phyloP scores from a whole-genome alignment of 2,113 vertebrate species.

The Pongo abelii region DNA sequence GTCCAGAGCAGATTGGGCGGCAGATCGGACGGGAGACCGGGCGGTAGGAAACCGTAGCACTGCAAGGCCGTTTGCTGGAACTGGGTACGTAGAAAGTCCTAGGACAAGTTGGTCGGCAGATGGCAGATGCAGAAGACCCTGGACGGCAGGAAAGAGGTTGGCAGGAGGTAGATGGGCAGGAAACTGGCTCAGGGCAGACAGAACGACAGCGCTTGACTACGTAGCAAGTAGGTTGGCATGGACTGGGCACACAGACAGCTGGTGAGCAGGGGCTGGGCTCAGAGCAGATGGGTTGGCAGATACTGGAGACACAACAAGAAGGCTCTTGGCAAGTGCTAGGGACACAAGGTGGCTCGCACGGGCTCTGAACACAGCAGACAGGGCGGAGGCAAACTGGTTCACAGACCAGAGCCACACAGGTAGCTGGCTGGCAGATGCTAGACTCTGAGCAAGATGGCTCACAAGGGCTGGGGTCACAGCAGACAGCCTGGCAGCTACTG shows the following conservation, averaged over 20 bases:
- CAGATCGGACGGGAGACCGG: slow-evolving; percentile 44
- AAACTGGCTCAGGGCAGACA: slow-evolving; percentile 38
- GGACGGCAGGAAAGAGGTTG: slow-evolving; percentile 40
- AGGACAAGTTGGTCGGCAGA: slow-evolving; percentile 58
- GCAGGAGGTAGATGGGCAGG: slow-evolving; percentile 42
- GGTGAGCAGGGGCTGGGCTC: slow-evolving; percentile 61
- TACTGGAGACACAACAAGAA: slow-evolving; percentile 58
- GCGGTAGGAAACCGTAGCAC: not conserved
- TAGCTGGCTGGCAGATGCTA: slow-evolving; percentile 53
- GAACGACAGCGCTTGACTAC: slow-evolving; percentile 61
- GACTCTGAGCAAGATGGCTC: slow-evolving; percentile 55
- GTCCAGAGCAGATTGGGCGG: slow-evolving; percentile 56
- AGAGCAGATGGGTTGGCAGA: slow-evolving; percentile 64
- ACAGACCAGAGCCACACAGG: slow-evolving; percentile 64
- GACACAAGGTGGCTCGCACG: slow-evolving; percentile 51
- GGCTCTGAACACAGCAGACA: slow-evolving; percentile 62
- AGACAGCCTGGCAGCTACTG: slow-evolving; percentile 56
- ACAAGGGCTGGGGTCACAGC: slow-evolving; percentile 63
- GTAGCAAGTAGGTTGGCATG: slow-evolving; percentile 61
- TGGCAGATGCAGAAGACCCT: slow-evolving; percentile 72
- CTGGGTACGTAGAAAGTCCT: slow-evolving; percentile 75
- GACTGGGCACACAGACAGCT: slow-evolving; percentile 42
- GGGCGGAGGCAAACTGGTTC: slow-evolving; percentile 64
- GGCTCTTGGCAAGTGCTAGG: slow-evolving; percentile 61
- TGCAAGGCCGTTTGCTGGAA: slow-evolving; percentile 57